Percentiles rank a stretch among this genome's conserved stretches.
phyloP scores from a whole-genome alignment of 1,140 invertebrate genomes.

The Plodia interpunctella region DNA sequence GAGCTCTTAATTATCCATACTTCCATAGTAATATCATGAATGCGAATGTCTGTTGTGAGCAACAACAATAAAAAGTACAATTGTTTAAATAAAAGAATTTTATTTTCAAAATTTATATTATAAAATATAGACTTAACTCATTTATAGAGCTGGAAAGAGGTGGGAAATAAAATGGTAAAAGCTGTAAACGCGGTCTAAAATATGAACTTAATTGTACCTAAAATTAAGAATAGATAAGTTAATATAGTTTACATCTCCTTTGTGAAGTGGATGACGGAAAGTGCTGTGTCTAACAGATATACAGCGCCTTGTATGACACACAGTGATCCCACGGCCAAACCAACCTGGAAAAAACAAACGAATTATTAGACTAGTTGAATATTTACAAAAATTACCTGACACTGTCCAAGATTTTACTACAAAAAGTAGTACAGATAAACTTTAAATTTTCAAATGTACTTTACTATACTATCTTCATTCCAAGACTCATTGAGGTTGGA shows the following conservation, averaged over 20 bases:
- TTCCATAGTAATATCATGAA: too few species aligned
- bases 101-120: constrained; percentile 14
- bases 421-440: too few species aligned
- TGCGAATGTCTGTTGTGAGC: too few species aligned
- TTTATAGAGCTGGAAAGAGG: constrained; percentile 10
- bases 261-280: constrained; percentile 85
- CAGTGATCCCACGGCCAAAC: constrained; percentile 86
- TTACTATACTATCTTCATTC: too few species aligned
- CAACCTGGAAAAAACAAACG: constrained; percentile 76
- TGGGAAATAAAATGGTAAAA: constrained; percentile 2
- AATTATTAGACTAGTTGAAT: neutral
- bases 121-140: constrained; percentile 9
- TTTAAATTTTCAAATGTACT: too few species aligned
- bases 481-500: too few species aligned
- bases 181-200: neutral
- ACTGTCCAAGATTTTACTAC: too few species aligned
- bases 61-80: too few species aligned
- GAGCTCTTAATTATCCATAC: too few species aligned
- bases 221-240: neutral
- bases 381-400: too few species aligned
- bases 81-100: neutral
- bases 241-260: constrained; percentile 78
- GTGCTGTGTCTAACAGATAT: constrained; percentile 86
- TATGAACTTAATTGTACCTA: neutral
- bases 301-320: constrained; percentile 86